These are phyloP conservation scores for Melanchra persicariae DNA, from an alignment of 2,888 invertebrate genomes.

Conservation along the genomic window DNA sequence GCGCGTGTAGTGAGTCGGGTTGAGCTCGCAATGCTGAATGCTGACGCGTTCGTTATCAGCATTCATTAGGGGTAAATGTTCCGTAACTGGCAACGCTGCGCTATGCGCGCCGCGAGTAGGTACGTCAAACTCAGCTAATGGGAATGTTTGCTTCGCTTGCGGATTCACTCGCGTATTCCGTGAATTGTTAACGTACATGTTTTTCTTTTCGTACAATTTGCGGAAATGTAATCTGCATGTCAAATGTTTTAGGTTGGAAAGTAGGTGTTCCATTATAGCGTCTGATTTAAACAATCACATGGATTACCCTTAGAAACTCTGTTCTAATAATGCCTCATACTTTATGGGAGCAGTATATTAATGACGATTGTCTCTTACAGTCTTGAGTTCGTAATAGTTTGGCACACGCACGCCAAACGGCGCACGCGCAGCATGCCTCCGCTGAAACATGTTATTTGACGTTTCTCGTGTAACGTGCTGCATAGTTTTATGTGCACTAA, in stretches of 20 bases:
- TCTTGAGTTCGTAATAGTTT: conserved; percentile 26
- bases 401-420: conserved; percentile 22
- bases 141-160: conserved; percentile 47
- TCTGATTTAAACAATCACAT: neutral
- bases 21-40: conserved; percentile 48
- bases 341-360: neutral
- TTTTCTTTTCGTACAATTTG: conserved; percentile 1
- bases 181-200: conserved; percentile 6
- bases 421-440: conserved; percentile 23
- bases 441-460: conserved; percentile 41
- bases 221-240: neutral
- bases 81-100: conserved; percentile 60
- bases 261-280: neutral
- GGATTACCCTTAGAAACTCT: neutral
- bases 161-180: conserved; percentile 35
- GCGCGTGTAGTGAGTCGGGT: conserved; percentile 40
- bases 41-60: conserved; percentile 63
- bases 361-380: neutral
- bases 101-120: conserved; percentile 28
- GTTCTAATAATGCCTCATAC: neutral
- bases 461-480: conserved; percentile 38
- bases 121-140: conserved; percentile 56
- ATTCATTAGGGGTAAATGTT: conserved; percentile 65
- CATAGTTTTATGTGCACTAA: conserved; percentile 36
- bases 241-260: neutral